Base-by-base conservation (phyloP, 2,888 invertebrate species). In the Gnatocerus cornutus region DNA sequence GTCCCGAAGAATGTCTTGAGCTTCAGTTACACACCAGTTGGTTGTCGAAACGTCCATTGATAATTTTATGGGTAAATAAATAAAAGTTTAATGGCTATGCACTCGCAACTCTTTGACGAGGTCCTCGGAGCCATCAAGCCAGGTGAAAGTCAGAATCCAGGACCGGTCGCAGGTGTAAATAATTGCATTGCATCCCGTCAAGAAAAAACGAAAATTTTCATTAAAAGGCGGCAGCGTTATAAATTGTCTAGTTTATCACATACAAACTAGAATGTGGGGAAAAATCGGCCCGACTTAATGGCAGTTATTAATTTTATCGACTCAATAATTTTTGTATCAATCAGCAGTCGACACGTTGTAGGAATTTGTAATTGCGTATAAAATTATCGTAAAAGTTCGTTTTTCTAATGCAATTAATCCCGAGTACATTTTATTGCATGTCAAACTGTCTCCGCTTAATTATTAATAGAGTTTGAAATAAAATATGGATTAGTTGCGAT, bases 1-100 rank as follows among this genome's bases (percentile, higher is more conserved):
- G 21, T 21, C 4, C 21, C 21, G 21, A 21, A 21, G 21, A 21
- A 21, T 21, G 21, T 21, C 21, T 21, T 21, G 1, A 21, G 21
- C 21, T 21, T 21, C 21, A 21, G 21, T 21, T 21, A 21, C 21
- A 21, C 37, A 43, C n/a, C 64, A 52, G 45, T 64, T 45, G 64
- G 53, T 46, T 50, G 45, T 64, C 53, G 45, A 64, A 64, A 64
- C 33, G 53, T 69, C 64, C 63, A 69, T 64, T 64, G 69, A 69
- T 56, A 69, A 63, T 69, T 69, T 69, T 68, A 68, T 64, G 43
- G 63, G 56, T 69, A 69, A 64, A 69, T 69, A 69, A 69, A 69
- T 69, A 69, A 69, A 69, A 56, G 56, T 58, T 69, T 69, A 69
- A 69, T 64, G 63, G 63, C 56, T 48, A 50, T 39, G 52, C 52